These are phyloP conservation scores for Kryphioiulus occultus DNA, from an alignment of 2,888 invertebrate genomes.

Conservation along the genomic window DNA sequence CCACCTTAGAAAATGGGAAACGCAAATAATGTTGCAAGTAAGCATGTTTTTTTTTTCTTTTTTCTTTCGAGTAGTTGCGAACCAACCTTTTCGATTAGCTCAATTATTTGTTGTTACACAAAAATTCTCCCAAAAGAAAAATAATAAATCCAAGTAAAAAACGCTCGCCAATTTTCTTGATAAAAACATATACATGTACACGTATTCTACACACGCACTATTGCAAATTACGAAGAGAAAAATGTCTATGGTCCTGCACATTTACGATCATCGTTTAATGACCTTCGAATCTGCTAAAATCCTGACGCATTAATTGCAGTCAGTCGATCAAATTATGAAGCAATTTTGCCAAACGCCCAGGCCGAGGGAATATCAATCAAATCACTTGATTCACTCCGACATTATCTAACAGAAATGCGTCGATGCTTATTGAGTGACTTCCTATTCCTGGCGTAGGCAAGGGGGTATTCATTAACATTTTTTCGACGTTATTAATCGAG, in stretches of 20 bases:
- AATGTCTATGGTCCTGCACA: background rate
- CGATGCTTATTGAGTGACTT: background rate
- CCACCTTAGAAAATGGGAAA: too few relatives aligned
- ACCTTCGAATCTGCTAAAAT: background rate
- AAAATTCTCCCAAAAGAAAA: too few relatives aligned
- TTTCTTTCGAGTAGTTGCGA: too few relatives aligned
- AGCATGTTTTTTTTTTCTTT: too few relatives aligned
- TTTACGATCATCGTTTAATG: too few relatives aligned
- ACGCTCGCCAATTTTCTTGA: background rate
- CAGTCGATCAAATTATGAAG: background rate
- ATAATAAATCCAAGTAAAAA: too few relatives aligned
- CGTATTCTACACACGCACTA: background rate
- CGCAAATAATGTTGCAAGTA: too few relatives aligned
- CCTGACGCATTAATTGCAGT: conserved; percentile 1
- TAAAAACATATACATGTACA: too few relatives aligned
- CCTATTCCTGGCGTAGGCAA: background rate
- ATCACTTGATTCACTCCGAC: background rate
- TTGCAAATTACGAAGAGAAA: background rate
- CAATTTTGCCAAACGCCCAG: background rate
- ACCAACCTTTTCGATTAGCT: too few relatives aligned
- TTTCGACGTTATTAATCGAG: background rate
- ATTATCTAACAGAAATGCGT: background rate
- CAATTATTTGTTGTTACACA: too few relatives aligned
- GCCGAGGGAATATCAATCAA: background rate
- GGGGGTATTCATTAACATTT: conserved; percentile 9